These are phyloP conservation scores for Drosophila colorata DNA, from an alignment of 2,888 invertebrate species.

Conservation along the genomic window DNA sequence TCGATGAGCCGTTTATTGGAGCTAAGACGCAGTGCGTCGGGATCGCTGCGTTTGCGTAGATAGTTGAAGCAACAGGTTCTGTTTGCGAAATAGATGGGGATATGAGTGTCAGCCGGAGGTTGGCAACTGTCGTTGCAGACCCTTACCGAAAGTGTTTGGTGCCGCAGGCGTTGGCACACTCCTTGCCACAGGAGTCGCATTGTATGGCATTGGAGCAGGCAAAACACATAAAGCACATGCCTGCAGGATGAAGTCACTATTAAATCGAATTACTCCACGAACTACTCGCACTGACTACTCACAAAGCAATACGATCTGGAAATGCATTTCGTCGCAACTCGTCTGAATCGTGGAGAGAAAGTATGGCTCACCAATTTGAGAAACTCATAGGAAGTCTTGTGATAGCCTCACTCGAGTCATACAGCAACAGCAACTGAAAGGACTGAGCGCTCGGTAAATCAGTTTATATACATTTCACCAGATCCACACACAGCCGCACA, in stretches of 20 bases:
- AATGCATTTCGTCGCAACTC: conserved; percentile 66
- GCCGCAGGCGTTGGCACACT: conserved; percentile 88
- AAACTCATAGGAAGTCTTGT: conserved; percentile 57
- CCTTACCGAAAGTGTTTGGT: conserved; percentile 87
- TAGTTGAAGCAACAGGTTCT: conserved; percentile 90
- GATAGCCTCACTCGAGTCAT: conserved; percentile 26
- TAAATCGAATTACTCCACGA: background rate
- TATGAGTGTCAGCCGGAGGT: background rate
- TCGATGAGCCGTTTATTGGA: conserved; percentile 82
- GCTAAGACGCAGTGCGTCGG: conserved; percentile 76
- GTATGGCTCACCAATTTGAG: conserved; percentile 41
- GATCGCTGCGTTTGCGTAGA: conserved; percentile 87
- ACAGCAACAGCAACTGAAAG: conserved; percentile 62
- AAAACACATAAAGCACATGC: conserved; percentile 68
- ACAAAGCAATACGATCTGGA: conserved; percentile 69
- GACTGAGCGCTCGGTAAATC: conserved; percentile 26
- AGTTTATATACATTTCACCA: conserved; percentile 55
- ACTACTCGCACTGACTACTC: conserved; percentile 44
- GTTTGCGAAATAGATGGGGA: background rate
- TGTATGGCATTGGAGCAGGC: conserved; percentile 83
- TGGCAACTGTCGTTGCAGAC: background rate
- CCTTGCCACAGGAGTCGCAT: conserved; percentile 88
- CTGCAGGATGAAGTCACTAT: conserved; percentile 36
- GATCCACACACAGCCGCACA: conserved; percentile 2
- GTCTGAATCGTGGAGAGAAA: conserved; percentile 20